Conservation (phyloP, 2,888 invertebrate genomes). For the Argyra leucocephala region DNA sequence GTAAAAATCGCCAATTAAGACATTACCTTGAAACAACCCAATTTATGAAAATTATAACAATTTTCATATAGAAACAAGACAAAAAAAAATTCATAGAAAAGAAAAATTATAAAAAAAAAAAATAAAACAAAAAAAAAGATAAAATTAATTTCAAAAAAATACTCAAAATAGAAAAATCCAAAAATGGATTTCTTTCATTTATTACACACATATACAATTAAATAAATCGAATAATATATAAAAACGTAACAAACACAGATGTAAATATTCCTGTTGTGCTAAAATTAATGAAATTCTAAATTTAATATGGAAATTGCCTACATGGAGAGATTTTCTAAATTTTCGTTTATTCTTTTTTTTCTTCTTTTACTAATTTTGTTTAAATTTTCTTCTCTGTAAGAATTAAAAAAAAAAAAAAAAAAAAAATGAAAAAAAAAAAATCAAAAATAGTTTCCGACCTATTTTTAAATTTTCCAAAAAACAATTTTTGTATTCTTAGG, state of each 20-base stretch:
- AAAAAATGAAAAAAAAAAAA: not conserved
- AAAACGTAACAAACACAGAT: not conserved
- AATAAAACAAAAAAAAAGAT: not conserved
- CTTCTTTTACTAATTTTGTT: constrained; percentile 10
- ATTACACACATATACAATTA: constrained; percentile 14
- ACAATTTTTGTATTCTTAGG: constrained; percentile 21
- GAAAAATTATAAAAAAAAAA: not conserved
- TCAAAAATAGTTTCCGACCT: constrained; percentile 18
- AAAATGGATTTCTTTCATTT: constrained; percentile 19
- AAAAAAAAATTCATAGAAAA: not conserved
- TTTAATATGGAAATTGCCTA: not conserved
- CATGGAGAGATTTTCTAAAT: not conserved
- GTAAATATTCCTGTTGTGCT: not conserved
- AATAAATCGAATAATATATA: constrained; percentile 14
- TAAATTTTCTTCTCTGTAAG: constrained; percentile 8
- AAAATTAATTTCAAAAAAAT: not conserved
- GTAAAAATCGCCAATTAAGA: too few species aligned
- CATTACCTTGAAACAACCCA: not conserved
- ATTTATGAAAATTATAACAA: not conserved
- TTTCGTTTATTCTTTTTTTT: not conserved
- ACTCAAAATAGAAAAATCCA: constrained; percentile 19
- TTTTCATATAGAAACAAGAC: not conserved
- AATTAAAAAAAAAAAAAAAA: not conserved
- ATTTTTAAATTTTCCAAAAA: constrained; percentile 24
- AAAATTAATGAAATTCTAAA: not conserved